Base-by-base conservation (phyloP, 2,797 vertebrate species). In the Agapornis canus region DNA sequence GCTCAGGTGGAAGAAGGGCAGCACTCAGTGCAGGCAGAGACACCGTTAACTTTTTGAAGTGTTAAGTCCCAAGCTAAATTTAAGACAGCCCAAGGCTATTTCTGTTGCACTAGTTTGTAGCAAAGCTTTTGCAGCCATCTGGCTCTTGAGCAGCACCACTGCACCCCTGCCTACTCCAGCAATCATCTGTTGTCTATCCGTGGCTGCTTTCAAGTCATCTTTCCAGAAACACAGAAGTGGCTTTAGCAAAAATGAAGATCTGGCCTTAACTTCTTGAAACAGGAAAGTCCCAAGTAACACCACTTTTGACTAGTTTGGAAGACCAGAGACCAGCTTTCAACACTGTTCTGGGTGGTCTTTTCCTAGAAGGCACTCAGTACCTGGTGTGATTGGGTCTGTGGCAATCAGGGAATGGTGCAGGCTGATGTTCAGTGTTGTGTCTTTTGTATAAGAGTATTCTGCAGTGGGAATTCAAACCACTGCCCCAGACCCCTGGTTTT, bases 51-150 rank as follows among this genome's bases (percentile, higher is more conserved):
- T 70, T 89, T 78, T 51, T 68, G 10, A 86, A 89, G n/a, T 47
- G 39, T 29, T 73, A 79, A 86, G 68, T 86, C 64, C 19, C 64
- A 89, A 37, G 54, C 47, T 89, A 92, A 91, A 92, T 90, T 76
- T 81, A 90, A 86, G 89, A 75, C 69, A 91, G 63, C 15, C 69
- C 88, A 79, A 92, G 59, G 84, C 89, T 93, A 86, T 91, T 96
- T 93, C 51, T 82, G 66, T 63, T 79, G 26, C 43, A 89, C 22
- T 21, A 69, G 32, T 88, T 69, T 64, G 82, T 48, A 89, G 76
- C 29, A 96, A 93, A 89, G 92, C 90, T 92, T 94, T 83, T 91
- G 82, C 81, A 89, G 86, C 87, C 92, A 97, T 93, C 89, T 95
- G 86, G 73, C 91, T 91, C 84, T 52, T 82, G 77, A 89, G 69